phyloP scores from a whole-genome alignment of 64 coral and sea anemone species.

The Astreopora myriophthalma region DNA sequence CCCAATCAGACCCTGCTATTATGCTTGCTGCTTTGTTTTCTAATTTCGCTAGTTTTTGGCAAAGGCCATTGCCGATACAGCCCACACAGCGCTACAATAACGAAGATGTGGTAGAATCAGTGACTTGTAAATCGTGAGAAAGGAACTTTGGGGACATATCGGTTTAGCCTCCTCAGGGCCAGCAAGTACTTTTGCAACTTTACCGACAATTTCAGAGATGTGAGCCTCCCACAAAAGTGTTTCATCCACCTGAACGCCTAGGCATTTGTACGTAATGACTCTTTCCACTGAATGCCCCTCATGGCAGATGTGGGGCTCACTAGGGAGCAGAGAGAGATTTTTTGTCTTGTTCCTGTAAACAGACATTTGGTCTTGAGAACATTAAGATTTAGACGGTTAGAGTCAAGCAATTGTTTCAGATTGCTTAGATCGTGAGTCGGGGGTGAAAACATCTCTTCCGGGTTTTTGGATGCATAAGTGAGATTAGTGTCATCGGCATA shows the following conservation, averaged over 20 bases:
- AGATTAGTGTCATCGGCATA: slow-evolving; percentile 40
- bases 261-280: background rate
- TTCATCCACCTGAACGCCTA: background rate
- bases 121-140: too few species aligned
- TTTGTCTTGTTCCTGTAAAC: background rate
- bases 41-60: too few species aligned
- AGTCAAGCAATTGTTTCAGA: background rate
- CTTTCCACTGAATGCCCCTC: background rate
- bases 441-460: background rate
- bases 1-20: too few species aligned
- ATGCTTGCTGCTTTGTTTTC: too few species aligned
- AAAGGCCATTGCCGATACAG: too few species aligned
- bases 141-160: too few species aligned
- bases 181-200: too few species aligned
- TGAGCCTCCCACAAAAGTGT: background rate
- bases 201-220: background rate
- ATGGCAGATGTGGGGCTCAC: background rate
- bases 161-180: too few species aligned
- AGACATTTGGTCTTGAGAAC: slow-evolving; percentile 18
- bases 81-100: slow-evolving; percentile 19
- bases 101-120: background rate
- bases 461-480: background rate
- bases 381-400: slow-evolving; percentile 1
- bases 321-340: background rate
- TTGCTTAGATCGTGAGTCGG: background rate